A percentile compares a stretch with the other conserved stretches of the same genome.
These are phyloP conservation scores for Thymallus thymallus DNA, from an alignment of 2,113 vertebrate species.

Conservation along the genomic window DNA sequence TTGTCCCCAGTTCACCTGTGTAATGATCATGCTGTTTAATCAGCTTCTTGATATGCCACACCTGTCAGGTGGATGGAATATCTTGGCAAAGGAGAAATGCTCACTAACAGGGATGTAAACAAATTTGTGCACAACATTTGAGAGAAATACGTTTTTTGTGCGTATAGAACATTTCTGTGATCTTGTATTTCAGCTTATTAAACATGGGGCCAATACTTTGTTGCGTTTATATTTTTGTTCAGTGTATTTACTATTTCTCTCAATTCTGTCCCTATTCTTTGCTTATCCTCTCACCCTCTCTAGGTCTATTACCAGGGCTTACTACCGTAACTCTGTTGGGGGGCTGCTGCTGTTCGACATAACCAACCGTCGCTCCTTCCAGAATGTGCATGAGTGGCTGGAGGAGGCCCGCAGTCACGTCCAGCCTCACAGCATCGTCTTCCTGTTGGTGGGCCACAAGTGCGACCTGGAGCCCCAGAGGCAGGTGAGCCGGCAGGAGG, in stretches of 20 bases:
- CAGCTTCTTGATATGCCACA: too few species aligned
- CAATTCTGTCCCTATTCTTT: background rate
- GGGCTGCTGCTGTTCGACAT: slow-evolving; percentile 96
- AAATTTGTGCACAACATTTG: too few species aligned
- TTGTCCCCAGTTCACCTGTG: too few species aligned
- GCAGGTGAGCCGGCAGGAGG: slow-evolving; percentile 91
- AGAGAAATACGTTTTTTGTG: too few species aligned
- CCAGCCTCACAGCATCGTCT: slow-evolving; percentile 95
- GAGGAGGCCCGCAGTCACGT: slow-evolving; percentile 88
- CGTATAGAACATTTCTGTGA: too few species aligned
- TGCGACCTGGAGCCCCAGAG: slow-evolving; percentile 93
- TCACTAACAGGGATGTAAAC: too few species aligned
- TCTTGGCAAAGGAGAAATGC: too few species aligned
- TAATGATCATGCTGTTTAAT: too few species aligned
- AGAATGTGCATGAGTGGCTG: slow-evolving; percentile 92
- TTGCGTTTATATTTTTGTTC: too few species aligned
- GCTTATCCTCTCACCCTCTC: slow-evolving; percentile 34
- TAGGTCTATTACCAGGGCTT: slow-evolving; percentile 88
- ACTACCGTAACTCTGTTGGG: slow-evolving; percentile 97
- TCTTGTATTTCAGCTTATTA: too few species aligned
- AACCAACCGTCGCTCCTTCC: slow-evolving; percentile 95
- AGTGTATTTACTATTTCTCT: background rate
- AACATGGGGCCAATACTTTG: too few species aligned
- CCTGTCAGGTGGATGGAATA: too few species aligned
- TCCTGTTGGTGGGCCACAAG: slow-evolving; percentile 94